phyloP scores from a whole-genome alignment of 1,140 invertebrate genomes.

The Arion vulgaris region DNA sequence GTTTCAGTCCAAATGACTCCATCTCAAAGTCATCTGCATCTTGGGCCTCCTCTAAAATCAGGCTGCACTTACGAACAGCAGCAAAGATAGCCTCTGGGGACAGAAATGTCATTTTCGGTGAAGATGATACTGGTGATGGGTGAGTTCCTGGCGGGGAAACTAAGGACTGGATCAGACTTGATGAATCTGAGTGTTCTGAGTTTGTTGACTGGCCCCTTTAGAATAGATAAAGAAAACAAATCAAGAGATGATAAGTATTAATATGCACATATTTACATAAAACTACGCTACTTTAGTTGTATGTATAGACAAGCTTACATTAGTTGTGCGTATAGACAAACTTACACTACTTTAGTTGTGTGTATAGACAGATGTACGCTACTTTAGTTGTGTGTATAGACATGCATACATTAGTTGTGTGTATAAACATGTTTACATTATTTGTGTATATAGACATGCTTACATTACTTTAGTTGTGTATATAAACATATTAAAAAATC shows the following conservation, averaged over 20 bases:
- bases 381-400: too few species aligned
- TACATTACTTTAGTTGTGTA: too few species aligned
- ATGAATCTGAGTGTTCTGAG: slow-evolving; percentile 15
- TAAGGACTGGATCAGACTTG: slow-evolving; percentile 73
- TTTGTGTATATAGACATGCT: too few species aligned
- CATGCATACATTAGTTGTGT: too few species aligned
- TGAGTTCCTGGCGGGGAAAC: slow-evolving; percentile 77
- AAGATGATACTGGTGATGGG: slow-evolving; percentile 47
- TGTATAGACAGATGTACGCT: too few species aligned
- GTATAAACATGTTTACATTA: too few species aligned
- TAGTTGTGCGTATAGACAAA: too few species aligned
- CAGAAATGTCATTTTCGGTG: slow-evolving; percentile 23
- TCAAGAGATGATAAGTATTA: neutral
- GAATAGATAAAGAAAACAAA: neutral
- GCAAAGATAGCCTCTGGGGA: slow-evolving; percentile 5
- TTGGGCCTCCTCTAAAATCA: slow-evolving; percentile 65
- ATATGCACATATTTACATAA: neutral
- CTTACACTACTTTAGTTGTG: too few species aligned
- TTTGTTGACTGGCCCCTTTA: slow-evolving; percentile 22
- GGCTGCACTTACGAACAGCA: slow-evolving; percentile 57
- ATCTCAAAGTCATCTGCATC: slow-evolving; percentile 58
- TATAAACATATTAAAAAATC: too few species aligned
- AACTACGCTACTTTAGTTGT: too few species aligned
- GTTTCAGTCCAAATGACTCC: slow-evolving; percentile 52
- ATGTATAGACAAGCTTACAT: too few species aligned